Conservation (phyloP, 2,113 vertebrate genomes). For the Columbina picui region DNA sequence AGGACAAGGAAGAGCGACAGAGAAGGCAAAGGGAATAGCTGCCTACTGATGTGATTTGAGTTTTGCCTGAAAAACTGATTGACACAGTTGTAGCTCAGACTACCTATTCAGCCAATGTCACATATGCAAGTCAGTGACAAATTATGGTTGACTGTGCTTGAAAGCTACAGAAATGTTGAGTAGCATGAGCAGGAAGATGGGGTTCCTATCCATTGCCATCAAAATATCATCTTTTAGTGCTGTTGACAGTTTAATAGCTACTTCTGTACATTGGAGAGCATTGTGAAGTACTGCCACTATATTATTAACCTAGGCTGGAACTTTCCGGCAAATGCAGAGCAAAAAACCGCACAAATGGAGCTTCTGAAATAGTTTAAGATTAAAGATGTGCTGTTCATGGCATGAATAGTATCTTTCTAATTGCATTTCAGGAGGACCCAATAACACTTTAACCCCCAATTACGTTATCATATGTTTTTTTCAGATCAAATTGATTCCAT, state of each 20-base stretch:
- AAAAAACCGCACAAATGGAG: not conserved
- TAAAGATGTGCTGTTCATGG: not conserved
- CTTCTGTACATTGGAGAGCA: slow-evolving; percentile 17
- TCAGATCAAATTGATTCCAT: not conserved
- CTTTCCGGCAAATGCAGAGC: not conserved
- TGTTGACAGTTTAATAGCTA: slow-evolving; percentile 68
- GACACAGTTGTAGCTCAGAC: not conserved
- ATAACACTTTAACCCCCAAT: not conserved
- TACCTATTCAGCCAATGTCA: not conserved
- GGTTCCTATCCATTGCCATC: slow-evolving; percentile 58
- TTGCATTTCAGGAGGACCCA: not conserved
- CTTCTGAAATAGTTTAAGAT: not conserved
- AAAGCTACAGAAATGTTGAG: slow-evolving; percentile 48
- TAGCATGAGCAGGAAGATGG: slow-evolving; percentile 19
- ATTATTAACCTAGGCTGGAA: slow-evolving; percentile 46
- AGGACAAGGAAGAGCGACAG: not conserved
- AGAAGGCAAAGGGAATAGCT: not conserved
- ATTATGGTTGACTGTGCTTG: slow-evolving; percentile 51
- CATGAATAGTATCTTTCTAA: not conserved
- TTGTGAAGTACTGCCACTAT: slow-evolving; percentile 41
- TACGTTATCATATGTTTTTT: rapidly evolving
- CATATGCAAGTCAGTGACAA: slow-evolving; percentile 33
- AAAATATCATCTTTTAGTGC: slow-evolving; percentile 55
- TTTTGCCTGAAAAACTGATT: not conserved
- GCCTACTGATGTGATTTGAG: rapidly evolving